A percentile compares a stretch with the other conserved stretches of the same genome.
phyloP scores from a whole-genome alignment of 2,797 vertebrate genomes.

The Balearica regulorum region DNA sequence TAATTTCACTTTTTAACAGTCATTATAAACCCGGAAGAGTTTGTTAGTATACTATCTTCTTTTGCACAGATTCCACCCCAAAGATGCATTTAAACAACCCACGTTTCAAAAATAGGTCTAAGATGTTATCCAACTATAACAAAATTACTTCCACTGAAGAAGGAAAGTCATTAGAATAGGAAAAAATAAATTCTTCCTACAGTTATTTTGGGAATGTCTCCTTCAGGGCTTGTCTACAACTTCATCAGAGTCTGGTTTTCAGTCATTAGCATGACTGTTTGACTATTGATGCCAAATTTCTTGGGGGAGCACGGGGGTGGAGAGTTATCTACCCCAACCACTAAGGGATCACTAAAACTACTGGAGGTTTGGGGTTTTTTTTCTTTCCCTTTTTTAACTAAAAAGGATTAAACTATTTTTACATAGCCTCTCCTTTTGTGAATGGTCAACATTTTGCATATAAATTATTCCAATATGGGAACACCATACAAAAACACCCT shows the following conservation, averaged over 20 bases:
- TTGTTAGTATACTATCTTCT: neutral
- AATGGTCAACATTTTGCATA: neutral
- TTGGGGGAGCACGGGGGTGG: fast-evolving
- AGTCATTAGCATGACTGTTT: neutral
- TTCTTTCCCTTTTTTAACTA: neutral
- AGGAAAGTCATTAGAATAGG: neutral
- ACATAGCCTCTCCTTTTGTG: neutral
- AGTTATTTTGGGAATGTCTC: constrained; percentile 17
- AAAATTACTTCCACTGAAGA: neutral
- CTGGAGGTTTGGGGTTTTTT: neutral
- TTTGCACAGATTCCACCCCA: neutral
- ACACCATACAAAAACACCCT: neutral
- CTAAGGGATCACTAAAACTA: neutral
- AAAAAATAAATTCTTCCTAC: neutral
- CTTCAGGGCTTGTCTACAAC: constrained; percentile 11
- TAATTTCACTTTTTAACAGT: neutral
- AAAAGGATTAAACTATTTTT: neutral
- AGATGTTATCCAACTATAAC: neutral
- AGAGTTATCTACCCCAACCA: neutral
- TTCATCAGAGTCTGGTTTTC: neutral
- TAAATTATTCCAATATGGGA: neutral
- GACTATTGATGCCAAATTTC: neutral
- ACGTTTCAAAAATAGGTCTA: neutral
- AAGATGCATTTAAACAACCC: constrained; percentile 7
- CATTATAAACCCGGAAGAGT: neutral